Conservation (phyloP, 1,140 invertebrate genomes). For the Drosophila virilis region DNA sequence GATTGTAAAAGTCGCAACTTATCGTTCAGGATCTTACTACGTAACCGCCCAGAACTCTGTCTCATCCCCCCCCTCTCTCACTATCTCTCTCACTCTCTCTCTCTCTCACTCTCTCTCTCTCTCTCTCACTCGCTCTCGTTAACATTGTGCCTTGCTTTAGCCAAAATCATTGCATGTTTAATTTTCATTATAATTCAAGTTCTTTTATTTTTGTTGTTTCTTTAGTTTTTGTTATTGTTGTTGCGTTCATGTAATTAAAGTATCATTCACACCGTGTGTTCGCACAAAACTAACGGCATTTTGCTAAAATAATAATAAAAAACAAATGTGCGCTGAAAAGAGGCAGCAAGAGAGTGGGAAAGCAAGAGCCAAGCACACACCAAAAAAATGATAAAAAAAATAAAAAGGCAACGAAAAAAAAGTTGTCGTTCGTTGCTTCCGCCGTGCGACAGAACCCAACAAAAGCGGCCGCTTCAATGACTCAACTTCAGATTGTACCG, state of each 20-base stretch:
- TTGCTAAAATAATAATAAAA: slow-evolving; percentile 76
- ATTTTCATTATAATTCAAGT: slow-evolving; percentile 46
- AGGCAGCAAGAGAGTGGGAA: slow-evolving; percentile 2
- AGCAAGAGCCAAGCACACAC: slow-evolving; percentile 26
- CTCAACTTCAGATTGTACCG: slow-evolving; percentile 25
- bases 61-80: neutral
- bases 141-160: neutral
- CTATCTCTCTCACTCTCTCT: neutral
- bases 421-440: slow-evolving; percentile 69
- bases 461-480: slow-evolving; percentile 52
- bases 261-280: slow-evolving; percentile 80
- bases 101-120: neutral
- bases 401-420: slow-evolving; percentile 22
- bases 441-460: slow-evolving; percentile 51
- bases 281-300: slow-evolving; percentile 76
- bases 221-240: slow-evolving; percentile 26
- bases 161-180: slow-evolving; percentile 40
- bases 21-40: slow-evolving; percentile 20
- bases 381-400: slow-evolving; percentile 31
- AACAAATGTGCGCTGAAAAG: slow-evolving; percentile 10
- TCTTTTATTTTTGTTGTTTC: slow-evolving; percentile 4
- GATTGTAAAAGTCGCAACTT: slow-evolving; percentile 13
- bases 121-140: neutral
- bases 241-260: slow-evolving; percentile 65
- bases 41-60: neutral